Percentiles rank a stretch among this genome's conserved stretches.
Evolutionary conservation across 1,140 invertebrate genomes (phyloP).

Genomic region (Drosophila tani): DNA sequence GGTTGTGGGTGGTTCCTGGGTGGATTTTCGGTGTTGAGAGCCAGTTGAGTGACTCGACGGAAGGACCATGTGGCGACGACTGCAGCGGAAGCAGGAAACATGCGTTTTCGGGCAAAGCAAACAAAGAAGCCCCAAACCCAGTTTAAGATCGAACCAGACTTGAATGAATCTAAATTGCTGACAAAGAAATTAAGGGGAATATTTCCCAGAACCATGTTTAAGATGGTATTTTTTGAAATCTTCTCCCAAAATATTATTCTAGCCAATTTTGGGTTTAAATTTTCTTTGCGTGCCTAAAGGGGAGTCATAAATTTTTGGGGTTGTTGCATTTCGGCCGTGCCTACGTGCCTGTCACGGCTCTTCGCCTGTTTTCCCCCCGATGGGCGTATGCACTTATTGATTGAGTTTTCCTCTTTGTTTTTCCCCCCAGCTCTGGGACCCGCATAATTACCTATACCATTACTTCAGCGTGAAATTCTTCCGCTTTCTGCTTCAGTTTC

Average conservation of each 20-base stretch:
- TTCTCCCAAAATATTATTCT: not conserved
- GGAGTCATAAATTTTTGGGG: conserved; percentile 9
- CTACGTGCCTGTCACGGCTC: conserved; percentile 45
- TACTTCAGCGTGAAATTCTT: conserved; percentile 43
- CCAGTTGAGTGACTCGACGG: conserved; percentile 39
- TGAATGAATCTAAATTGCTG: not conserved
- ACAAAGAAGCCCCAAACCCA: conserved; percentile 30
- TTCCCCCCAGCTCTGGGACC: conserved; percentile 15
- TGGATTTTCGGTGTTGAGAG: conserved; percentile 1
- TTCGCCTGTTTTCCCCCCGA: conserved; percentile 23
- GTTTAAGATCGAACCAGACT: conserved; percentile 18
- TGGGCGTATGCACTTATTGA: conserved; percentile 56
- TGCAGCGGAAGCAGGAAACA: conserved; percentile 71
- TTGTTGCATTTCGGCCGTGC: conserved; percentile 23
- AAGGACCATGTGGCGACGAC: conserved; percentile 14
- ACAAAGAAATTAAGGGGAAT: not conserved
- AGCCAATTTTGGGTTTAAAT: not conserved
- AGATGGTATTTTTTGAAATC: not conserved
- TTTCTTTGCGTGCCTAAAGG: conserved; percentile 5
- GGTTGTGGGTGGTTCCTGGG: not conserved
- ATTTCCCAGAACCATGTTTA: not conserved
- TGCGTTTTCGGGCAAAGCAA: conserved; percentile 63
- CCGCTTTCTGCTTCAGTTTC: conserved; percentile 36
- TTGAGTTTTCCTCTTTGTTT: conserved; percentile 37
- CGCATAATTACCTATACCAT: conserved; percentile 58